phyloP scores from a whole-genome alignment of 2,888 invertebrate species.

The Sarcophaga carnaria region DNA sequence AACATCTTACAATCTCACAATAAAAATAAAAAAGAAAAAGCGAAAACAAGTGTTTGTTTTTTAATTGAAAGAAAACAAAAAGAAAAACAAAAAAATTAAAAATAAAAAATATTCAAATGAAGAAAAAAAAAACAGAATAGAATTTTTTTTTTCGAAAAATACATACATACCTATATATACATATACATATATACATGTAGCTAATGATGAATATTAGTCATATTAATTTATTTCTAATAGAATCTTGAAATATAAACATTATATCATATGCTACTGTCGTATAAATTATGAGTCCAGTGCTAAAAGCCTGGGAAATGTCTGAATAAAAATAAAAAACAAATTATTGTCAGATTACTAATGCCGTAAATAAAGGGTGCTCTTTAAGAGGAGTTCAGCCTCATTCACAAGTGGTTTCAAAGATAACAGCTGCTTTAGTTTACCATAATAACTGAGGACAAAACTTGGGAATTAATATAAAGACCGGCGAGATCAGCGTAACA shows the following conservation, averaged over 20 bases:
- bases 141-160: not conserved
- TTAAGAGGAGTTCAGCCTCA: too few species aligned
- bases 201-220: slow-evolving; percentile 21
- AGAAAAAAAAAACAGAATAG: not conserved
- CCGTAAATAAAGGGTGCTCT: too few species aligned
- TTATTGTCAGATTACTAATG: too few species aligned
- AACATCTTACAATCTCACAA: slow-evolving; percentile 8
- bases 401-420: too few species aligned
- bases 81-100: not conserved
- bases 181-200: not conserved
- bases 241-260: not conserved
- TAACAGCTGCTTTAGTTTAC: too few species aligned
- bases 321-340: too few species aligned
- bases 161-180: slow-evolving; percentile 3
- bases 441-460: too few species aligned
- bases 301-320: not conserved
- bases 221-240: slow-evolving; percentile 8
- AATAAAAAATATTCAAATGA: not conserved
- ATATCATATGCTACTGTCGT: too few species aligned
- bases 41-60: slow-evolving; percentile 28
- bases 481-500: too few species aligned
- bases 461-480: too few species aligned
- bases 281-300: not conserved
- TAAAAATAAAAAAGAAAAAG: not conserved
- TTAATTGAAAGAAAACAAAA: not conserved